Evolutionary conservation across 2,113 vertebrate species (phyloP).

Genomic region (Calidris pugnax): DNA sequence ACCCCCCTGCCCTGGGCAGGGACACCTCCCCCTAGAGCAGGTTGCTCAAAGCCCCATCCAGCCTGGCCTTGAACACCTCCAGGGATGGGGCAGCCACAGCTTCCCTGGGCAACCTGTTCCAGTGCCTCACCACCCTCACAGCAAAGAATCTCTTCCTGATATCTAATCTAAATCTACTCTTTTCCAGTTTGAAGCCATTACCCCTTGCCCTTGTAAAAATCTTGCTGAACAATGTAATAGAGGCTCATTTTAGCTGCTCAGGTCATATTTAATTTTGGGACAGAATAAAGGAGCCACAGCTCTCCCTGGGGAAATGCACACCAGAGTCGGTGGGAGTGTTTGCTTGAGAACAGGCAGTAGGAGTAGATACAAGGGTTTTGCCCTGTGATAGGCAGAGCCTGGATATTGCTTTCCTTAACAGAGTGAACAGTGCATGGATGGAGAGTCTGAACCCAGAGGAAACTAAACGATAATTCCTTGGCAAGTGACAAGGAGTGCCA

Average conservation of each 20-base stretch:
- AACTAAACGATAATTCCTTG: not conserved
- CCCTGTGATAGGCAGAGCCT: not conserved
- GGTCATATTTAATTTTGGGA: not conserved
- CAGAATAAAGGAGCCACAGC: not conserved
- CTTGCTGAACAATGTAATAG: not conserved
- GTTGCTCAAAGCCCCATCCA: not conserved
- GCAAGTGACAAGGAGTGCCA: not conserved
- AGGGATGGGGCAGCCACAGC: not conserved
- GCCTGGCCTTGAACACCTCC: not conserved
- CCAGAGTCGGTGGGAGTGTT: not conserved
- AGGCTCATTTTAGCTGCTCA: not conserved
- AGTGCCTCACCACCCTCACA: not conserved
- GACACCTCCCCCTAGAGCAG: not conserved
- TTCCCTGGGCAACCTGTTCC: not conserved
- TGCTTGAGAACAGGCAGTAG: not conserved
- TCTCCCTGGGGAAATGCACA: not conserved
- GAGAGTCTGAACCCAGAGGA: not conserved
- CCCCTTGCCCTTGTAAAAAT: not conserved
- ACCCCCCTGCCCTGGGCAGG: not conserved
- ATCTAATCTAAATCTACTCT: not conserved
- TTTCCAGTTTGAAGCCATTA: not conserved
- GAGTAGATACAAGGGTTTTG: not conserved
- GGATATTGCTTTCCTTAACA: not conserved
- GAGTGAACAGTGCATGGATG: not conserved
- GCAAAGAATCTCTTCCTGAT: not conserved